Conservation (phyloP, 2,113 vertebrate genomes). For the Vimba vimba region DNA sequence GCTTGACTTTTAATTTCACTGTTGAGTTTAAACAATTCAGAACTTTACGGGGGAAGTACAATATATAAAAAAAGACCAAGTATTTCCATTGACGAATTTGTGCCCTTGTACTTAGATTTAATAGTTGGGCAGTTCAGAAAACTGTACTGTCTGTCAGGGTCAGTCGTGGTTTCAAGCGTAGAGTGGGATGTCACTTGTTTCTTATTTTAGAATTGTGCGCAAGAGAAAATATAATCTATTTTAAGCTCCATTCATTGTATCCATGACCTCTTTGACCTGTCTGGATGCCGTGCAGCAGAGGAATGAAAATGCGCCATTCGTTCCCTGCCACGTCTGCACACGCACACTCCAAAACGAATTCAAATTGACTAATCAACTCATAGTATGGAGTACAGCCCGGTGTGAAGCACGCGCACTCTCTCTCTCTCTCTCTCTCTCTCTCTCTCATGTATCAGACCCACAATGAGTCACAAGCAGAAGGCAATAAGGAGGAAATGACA, state of each 20-base stretch:
- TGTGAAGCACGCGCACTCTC: neutral
- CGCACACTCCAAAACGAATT: neutral
- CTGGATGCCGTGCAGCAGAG: neutral
- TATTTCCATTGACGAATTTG: neutral
- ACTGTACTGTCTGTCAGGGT: constrained; percentile 2
- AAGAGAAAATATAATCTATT: constrained; percentile 15
- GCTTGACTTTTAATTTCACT: constrained; percentile 5
- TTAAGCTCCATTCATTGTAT: constrained; percentile 33
- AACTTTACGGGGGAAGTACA: neutral
- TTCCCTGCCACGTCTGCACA: constrained; percentile 1
- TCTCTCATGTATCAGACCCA: constrained; percentile 30
- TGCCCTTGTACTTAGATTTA: neutral
- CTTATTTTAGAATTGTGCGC: constrained; percentile 35
- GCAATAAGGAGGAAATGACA: constrained; percentile 60
- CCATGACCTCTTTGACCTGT: constrained; percentile 10
- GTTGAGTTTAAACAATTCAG: neutral
- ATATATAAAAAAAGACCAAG: neutral
- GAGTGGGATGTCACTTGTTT: neutral
- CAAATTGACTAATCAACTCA: constrained; percentile 44
- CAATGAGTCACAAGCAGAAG: constrained; percentile 33
- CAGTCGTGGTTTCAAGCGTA: neutral
- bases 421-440: neutral
- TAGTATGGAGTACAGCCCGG: neutral
- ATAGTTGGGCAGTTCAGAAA: neutral
- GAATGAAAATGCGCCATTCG: constrained; percentile 15